Evolutionary conservation across 2,888 invertebrate genomes (phyloP).

Genomic region (Eupithecia centaureata): DNA sequence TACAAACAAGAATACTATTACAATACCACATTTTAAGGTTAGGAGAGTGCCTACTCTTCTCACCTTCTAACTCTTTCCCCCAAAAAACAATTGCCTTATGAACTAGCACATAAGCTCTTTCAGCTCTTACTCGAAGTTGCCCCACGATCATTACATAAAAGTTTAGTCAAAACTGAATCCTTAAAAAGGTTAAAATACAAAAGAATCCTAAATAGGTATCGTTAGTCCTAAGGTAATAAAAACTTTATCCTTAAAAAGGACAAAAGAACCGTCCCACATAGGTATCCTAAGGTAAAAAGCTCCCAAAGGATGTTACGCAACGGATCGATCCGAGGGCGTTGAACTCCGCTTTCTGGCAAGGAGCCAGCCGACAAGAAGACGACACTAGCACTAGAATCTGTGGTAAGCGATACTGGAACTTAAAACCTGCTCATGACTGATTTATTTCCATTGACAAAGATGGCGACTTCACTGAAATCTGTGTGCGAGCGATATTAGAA

Average conservation of each 20-base stretch:
- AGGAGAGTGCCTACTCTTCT: no score
- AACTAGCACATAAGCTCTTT: neutral
- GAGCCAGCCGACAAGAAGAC: constrained; percentile 8
- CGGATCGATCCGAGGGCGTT: constrained; percentile 29
- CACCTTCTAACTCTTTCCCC: neutral
- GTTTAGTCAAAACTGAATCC: neutral
- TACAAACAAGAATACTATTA: neutral
- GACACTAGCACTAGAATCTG: neutral
- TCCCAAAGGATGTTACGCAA: constrained; percentile 28
- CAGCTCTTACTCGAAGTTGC: neutral
- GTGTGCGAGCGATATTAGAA: neutral
- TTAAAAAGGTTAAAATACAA: neutral
- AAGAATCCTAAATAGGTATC: neutral
- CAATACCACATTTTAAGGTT: neutral
- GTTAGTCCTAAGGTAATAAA: neutral
- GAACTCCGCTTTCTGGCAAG: constrained; percentile 25
- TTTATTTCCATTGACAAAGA: neutral
- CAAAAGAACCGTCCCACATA: neutral
- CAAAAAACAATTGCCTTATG: neutral
- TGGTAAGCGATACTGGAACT: neutral
- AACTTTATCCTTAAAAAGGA: neutral
- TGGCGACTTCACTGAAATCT: neutral
- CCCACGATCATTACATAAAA: neutral
- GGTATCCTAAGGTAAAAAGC: constrained; percentile 8
- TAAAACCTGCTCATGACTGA: neutral